Conservation (phyloP, 1,140 invertebrate genomes). For the Melitaea cinxia region DNA sequence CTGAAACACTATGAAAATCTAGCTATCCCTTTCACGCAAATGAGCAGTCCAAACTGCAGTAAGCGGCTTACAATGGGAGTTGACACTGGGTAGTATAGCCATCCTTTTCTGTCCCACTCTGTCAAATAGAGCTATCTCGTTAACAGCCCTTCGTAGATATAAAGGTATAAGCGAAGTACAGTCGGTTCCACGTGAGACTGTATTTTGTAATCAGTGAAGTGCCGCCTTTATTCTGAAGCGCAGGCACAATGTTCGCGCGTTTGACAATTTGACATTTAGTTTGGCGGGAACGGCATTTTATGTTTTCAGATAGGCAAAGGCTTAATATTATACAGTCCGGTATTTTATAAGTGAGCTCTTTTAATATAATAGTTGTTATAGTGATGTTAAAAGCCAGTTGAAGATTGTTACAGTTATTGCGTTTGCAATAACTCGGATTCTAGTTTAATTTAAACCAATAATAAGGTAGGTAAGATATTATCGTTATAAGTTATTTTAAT, state of each 20-base stretch:
- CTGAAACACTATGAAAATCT: conserved; percentile 58
- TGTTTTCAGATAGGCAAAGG: conserved; percentile 48
- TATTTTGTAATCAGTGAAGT: conserved; percentile 81
- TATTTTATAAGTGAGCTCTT: conserved; percentile 30
- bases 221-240: conserved; percentile 71
- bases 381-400: conserved; percentile 71
- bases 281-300: conserved; percentile 71
- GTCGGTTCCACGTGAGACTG: conserved; percentile 78
- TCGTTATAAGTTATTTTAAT: conserved; percentile 4
- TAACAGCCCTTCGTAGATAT: conserved; percentile 70
- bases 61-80: conserved; percentile 76
- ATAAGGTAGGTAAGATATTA: conserved; percentile 50
- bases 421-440: conserved; percentile 74
- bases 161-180: conserved; percentile 65
- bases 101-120: conserved; percentile 54
- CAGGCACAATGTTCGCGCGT: conserved; percentile 72
- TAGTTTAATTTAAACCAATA: conserved; percentile 55
- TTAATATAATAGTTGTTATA: conserved; percentile 42
- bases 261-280: conserved; percentile 78
- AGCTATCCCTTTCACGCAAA: conserved; percentile 70
- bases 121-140: conserved; percentile 57
- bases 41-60: conserved; percentile 72
- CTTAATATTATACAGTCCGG: conserved; percentile 40
- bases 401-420: conserved; percentile 73
- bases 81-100: conserved; percentile 45